Conservation (phyloP, 2,113 vertebrate species). For the Peromyscus polionotus region DNA sequence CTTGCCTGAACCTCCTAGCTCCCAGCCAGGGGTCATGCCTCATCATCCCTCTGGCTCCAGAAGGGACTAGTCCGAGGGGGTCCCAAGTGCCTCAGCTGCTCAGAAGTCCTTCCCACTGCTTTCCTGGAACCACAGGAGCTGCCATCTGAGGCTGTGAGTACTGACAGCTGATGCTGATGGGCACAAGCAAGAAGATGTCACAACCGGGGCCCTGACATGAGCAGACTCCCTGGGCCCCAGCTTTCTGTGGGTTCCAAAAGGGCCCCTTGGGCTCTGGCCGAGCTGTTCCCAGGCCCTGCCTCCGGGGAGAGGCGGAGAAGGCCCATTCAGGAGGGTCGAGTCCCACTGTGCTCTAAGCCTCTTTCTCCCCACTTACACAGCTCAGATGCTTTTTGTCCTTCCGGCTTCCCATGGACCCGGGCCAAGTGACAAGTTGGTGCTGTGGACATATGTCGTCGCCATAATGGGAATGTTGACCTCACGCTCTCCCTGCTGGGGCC, state of each 20-base stretch:
- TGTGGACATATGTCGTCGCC: conserved; percentile 82
- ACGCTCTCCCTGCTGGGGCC: conserved; percentile 76
- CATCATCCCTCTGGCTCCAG: neutral
- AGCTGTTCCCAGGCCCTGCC: conserved; percentile 80
- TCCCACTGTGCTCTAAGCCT: conserved; percentile 83
- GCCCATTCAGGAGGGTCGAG: conserved; percentile 79
- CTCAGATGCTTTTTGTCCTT: conserved; percentile 84
- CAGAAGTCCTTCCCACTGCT: neutral
- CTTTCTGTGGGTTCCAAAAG: conserved; percentile 73
- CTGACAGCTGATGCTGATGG: conserved; percentile 76
- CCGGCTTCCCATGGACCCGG: conserved; percentile 83
- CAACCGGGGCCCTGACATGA: conserved; percentile 57
- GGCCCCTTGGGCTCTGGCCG: conserved; percentile 60
- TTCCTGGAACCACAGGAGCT: conserved; percentile 39
- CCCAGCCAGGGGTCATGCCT: neutral
- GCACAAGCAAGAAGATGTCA: conserved; percentile 47
- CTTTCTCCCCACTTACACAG: conserved; percentile 80
- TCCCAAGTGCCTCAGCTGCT: neutral
- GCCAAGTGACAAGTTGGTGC: conserved; percentile 85
- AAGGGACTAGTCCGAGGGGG: neutral
- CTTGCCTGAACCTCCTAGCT: neutral
- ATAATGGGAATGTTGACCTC: conserved; percentile 83
- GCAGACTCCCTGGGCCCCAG: conserved; percentile 73
- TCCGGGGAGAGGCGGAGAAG: conserved; percentile 76
- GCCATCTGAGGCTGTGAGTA: conserved; percentile 66